These are phyloP conservation scores for Siderastrea siderea DNA, from an alignment of 92 coral and sea anemone genomes.

Conservation along the genomic window DNA sequence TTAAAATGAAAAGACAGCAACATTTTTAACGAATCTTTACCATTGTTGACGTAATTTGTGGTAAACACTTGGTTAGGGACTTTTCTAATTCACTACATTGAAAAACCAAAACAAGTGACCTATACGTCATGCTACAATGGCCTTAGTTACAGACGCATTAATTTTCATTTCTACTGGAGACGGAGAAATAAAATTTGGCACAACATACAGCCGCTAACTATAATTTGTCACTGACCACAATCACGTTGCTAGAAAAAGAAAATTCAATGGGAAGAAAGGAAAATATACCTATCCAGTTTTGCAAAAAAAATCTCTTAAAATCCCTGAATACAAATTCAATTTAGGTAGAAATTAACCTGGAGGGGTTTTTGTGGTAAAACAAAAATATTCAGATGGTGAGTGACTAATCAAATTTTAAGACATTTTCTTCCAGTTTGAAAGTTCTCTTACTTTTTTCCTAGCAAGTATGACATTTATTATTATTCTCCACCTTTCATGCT, in stretches of 20 bases:
- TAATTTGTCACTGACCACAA: background rate
- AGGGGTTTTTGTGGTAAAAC: constrained; percentile 7
- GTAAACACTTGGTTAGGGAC: background rate
- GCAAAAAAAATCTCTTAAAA: constrained; percentile 5
- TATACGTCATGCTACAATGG: background rate
- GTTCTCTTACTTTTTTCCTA: background rate
- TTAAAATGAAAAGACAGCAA: background rate
- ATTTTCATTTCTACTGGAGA: background rate
- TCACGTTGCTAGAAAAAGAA: background rate
- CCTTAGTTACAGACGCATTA: background rate
- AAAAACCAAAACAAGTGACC: constrained; percentile 1
- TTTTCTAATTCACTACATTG: background rate
- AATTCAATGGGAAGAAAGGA: too few species aligned
- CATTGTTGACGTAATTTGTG: constrained; percentile 6
- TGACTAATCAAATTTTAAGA: constrained; percentile 9
- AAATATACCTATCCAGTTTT: background rate
- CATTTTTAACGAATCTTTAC: background rate
- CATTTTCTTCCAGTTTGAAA: constrained; percentile 1
- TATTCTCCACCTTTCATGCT: background rate
- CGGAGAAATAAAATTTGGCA: background rate
- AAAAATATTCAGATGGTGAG: background rate
- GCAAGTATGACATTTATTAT: background rate
- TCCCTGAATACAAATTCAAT: background rate
- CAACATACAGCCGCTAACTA: background rate
- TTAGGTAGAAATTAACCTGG: constrained; percentile 2